Evolutionary conservation across 2,888 invertebrate genomes (phyloP).

Genomic region (Nomada lathburiana): DNA sequence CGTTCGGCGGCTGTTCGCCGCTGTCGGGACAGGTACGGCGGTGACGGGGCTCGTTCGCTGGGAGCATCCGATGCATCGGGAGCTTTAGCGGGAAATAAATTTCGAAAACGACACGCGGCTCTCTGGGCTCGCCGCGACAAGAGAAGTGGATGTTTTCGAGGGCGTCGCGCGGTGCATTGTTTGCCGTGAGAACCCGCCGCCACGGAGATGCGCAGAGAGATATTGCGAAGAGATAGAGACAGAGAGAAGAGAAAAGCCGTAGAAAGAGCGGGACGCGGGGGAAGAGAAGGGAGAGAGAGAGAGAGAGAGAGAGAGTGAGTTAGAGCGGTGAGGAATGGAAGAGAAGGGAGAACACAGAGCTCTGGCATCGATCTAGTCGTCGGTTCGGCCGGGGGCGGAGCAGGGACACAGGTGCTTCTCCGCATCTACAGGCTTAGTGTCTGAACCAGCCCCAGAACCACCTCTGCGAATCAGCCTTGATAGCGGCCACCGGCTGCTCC

Average conservation of each 20-base stretch:
- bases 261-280: conserved; percentile 32
- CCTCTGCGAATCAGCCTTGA: conserved; percentile 76
- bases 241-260: conserved; percentile 49
- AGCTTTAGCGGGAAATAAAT: conserved; percentile 73
- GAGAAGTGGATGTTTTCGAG: conserved; percentile 80
- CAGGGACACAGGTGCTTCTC: conserved; percentile 82
- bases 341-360: conserved; percentile 65
- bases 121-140: conserved; percentile 71
- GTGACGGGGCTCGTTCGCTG: conserved; percentile 53
- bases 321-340: conserved; percentile 49
- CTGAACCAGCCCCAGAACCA: conserved; percentile 78
- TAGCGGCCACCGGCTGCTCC: conserved; percentile 71
- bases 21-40: conserved; percentile 56
- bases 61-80: conserved; percentile 60
- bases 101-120: conserved; percentile 66
- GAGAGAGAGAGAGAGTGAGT: conserved; percentile 43
- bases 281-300: conserved; percentile 37
- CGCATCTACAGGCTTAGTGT: conserved; percentile 80
- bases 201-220: conserved; percentile 76
- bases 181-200: conserved; percentile 78
- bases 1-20: conserved; percentile 40
- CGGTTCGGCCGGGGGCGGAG: conserved; percentile 77
- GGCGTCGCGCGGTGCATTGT: conserved; percentile 78
- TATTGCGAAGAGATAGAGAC: conserved; percentile 72
- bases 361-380: conserved; percentile 81